phyloP scores from a whole-genome alignment of 2,888 invertebrate genomes.

The Sphaerophoria taeniata region DNA sequence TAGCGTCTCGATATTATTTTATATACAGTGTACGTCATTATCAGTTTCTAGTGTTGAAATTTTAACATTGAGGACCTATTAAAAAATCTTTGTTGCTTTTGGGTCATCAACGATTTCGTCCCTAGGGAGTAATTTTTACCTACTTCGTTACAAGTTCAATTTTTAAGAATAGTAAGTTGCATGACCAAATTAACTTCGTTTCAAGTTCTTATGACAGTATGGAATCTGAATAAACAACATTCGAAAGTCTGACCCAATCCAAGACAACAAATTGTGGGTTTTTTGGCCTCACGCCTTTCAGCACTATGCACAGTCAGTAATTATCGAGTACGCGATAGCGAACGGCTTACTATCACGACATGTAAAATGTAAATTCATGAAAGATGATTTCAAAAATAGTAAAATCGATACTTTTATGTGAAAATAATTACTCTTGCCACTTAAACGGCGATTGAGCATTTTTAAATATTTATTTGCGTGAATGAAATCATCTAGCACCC shows the following conservation, averaged over 20 bases:
- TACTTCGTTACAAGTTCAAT: no score
- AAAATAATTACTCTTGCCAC: constrained; percentile 27
- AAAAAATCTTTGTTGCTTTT: no score
- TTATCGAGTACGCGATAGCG: neutral
- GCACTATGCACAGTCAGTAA: constrained; percentile 25
- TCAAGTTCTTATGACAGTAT: no score
- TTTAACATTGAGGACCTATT: no score
- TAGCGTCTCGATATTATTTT: no score
- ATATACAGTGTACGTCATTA: no score
- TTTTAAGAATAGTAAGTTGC: no score
- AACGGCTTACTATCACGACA: constrained; percentile 10
- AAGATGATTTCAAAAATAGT: constrained; percentile 19
- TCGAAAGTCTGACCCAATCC: constrained; percentile 55
- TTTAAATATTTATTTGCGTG: constrained; percentile 11
- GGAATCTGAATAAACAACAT: no score
- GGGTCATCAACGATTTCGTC: no score
- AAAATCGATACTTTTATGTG: neutral
- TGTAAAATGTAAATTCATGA: constrained; percentile 63
- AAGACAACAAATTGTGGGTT: constrained; percentile 57
- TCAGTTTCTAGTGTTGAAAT: no score
- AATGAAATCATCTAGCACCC: constrained; percentile 33
- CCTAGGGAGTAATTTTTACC: no score
- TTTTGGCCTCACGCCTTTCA: constrained; percentile 50
- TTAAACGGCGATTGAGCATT: constrained; percentile 13
- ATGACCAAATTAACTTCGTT: no score